These are phyloP conservation scores for Dolichopus griseipennis DNA, from an alignment of 2,888 invertebrate species.

Conservation along the genomic window DNA sequence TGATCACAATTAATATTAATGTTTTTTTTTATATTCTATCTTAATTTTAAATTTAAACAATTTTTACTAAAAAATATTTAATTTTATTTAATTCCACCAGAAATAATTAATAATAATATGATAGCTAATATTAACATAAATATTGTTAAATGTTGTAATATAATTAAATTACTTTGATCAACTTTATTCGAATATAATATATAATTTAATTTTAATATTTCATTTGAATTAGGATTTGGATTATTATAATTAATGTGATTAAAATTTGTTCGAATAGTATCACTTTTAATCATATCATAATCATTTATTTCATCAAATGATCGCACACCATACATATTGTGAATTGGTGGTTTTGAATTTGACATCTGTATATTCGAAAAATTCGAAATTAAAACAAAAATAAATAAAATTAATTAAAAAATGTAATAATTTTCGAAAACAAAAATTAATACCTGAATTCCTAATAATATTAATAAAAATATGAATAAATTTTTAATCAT, in stretches of 20 bases:
- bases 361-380: background rate
- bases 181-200: background rate
- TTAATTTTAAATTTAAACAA: no score
- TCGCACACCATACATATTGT: background rate
- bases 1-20: no score
- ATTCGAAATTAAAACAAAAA: background rate
- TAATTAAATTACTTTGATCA: background rate
- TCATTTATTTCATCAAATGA: background rate
- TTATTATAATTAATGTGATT: background rate
- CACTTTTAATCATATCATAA: no score
- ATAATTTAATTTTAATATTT: background rate
- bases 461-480: no score
- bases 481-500: no score
- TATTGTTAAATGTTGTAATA: conserved; percentile 4
- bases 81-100: background rate
- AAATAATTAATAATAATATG: background rate
- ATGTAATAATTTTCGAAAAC: no score
- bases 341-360: background rate
- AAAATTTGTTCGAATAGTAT: background rate
- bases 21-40: no score
- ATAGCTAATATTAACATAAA: background rate
- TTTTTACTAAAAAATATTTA: background rate
- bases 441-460: no score
- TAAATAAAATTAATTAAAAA: no score
- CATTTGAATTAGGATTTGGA: background rate